phyloP scores from a whole-genome alignment of 2,888 invertebrate genomes.

The Drosophila putrida region DNA sequence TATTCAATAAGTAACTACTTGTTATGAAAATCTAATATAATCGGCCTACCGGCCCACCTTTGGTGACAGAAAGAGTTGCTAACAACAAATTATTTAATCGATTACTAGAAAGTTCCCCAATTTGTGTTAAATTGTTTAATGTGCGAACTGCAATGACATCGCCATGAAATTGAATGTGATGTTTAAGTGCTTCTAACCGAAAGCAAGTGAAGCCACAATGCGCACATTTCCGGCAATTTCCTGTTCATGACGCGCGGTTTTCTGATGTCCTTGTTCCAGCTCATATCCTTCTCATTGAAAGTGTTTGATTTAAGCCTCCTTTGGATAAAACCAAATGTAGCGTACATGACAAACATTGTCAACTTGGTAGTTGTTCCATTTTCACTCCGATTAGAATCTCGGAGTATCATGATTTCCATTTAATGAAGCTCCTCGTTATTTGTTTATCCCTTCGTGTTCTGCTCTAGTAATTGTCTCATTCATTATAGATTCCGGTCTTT shows the following conservation, averaged over 20 bases:
- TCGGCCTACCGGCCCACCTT: neutral
- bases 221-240: constrained; percentile 63
- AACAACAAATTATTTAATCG: too few species aligned
- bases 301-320: constrained; percentile 40
- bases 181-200: constrained; percentile 29
- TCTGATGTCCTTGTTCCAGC: neutral
- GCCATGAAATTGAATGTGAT: constrained; percentile 11
- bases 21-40: neutral
- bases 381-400: constrained; percentile 27
- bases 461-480: constrained; percentile 46
- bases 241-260: constrained; percentile 23
- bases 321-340: constrained; percentile 54
- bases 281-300: neutral
- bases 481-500: constrained; percentile 42
- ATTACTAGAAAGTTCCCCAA: neutral
- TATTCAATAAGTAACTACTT: neutral
- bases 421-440: constrained; percentile 32
- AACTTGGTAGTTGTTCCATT: constrained; percentile 41
- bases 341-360: constrained; percentile 65
- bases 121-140: neutral
- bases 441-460: too few species aligned
- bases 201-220: constrained; percentile 34
- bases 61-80: too few species aligned
- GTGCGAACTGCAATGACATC: too few species aligned
- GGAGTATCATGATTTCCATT: constrained; percentile 5